Base-by-base conservation (phyloP, 2,113 vertebrate genomes). In the Pipa parva region DNA sequence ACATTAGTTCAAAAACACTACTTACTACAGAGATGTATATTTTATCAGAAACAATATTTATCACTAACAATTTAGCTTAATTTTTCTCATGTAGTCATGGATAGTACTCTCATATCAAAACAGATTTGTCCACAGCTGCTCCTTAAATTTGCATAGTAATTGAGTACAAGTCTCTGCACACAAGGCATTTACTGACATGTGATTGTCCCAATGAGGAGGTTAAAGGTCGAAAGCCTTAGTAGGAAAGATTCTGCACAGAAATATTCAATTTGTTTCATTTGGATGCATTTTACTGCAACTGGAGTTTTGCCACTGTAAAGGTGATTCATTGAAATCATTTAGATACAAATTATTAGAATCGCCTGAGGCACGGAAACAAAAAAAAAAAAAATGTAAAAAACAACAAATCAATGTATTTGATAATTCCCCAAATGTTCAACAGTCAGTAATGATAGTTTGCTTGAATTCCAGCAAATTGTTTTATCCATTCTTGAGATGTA, bases 231-330 rank as follows among this genome's bases (percentile, higher is more conserved):
- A 63, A 63, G 31, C 46, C 60, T 51, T 31, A 8, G 51, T 28
- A 51, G 51, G 60, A 63, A 51, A 51, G 60, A 63, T 50, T 27
- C 60, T 33, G 46, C 60, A 63, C 46, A 51, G 60, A 63, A 51
- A 63, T 63, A 36, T 63, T 63, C 60, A 51, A 63, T 51, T 63
- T 63, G 60, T 63, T 63, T 63, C 60, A 51, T 63, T 51, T 63
- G 60, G 28, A 27, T 63, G 60, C 60, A 33, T 63, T 63, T 63
- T 63, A 63, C 45, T 51, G n/a, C 36, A 21, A 51, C 51, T 51
- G 60, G 60, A 63, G 60, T 22, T 33, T 63, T 51, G 60, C 45
- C 46, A 63, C 49, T 63, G 46, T 63, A 51, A 63, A 51, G 17
- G 46, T 18, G 42, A 63, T 36, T 50, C 18, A 63, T 51, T 24